A percentile compares a stretch with the other conserved stretches of the same genome.
phyloP scores from a whole-genome alignment of 64 coral and sea anemone genomes.

The Dendrophyllia cribrosa region DNA sequence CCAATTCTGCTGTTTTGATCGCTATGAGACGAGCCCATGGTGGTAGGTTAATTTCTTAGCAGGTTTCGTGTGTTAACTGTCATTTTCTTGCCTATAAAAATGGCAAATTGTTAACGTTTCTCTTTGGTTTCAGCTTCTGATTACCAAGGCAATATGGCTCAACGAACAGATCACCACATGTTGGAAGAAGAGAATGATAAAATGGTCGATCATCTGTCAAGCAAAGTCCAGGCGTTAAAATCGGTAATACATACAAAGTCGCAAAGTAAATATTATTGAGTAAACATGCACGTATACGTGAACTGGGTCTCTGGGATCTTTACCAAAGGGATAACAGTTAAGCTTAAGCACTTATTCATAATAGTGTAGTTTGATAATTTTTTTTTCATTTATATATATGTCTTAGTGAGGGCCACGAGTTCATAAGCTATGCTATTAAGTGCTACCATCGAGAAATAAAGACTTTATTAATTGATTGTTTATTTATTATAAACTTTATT shows the following conservation, averaged over 20 bases:
- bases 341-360: no score
- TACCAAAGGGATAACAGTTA: no score
- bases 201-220: slow-evolving; percentile 77
- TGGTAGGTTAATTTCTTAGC: neutral
- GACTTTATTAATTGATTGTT: no score
- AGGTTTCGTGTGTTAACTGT: neutral
- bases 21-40: slow-evolving; percentile 89
- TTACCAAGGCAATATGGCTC: slow-evolving; percentile 39
- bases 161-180: slow-evolving; percentile 85
- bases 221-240: slow-evolving; percentile 97
- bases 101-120: slow-evolving; percentile 9
- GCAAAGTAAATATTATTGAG: no score
- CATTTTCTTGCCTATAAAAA: neutral
- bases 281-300: no score
- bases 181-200: slow-evolving; percentile 96
- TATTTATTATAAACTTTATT: no score
- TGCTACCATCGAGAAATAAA: no score
- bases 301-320: no score
- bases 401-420: no score
- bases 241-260: slow-evolving; percentile 50
- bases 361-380: no score
- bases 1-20: slow-evolving; percentile 6
- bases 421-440: no score
- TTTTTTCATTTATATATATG: no score
- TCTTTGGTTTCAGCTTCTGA: slow-evolving; percentile 63